Percentiles rank a stretch among this genome's conserved stretches.
Conservation (phyloP, 2,888 invertebrate species). For the Heteromurus nitidus region DNA sequence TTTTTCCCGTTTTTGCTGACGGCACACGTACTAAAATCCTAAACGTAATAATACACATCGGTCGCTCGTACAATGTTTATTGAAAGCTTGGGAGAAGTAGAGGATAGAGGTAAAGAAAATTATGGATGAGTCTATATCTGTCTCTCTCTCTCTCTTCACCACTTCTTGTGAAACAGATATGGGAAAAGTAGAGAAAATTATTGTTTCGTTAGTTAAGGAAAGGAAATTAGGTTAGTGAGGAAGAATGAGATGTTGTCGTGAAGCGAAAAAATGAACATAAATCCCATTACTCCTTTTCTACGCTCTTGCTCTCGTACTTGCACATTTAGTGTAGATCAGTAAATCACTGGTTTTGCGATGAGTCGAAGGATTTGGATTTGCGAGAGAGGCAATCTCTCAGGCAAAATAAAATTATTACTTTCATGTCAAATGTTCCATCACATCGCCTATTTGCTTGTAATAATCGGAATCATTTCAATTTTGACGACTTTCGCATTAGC, state of each 20-base stretch:
- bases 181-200: constrained; percentile 33
- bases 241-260: constrained; percentile 7
- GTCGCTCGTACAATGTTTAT: no score
- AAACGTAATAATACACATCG: no score
- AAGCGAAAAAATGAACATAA: background rate
- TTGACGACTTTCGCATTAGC: no score
- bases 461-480: no score
- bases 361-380: constrained; percentile 19
- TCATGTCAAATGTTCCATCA: background rate
- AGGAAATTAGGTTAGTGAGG: constrained; percentile 44
- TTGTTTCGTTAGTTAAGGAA: constrained; percentile 36
- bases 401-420: background rate
- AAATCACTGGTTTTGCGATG: constrained; percentile 11
- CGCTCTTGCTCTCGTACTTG: no score
- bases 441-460: no score
- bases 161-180: constrained; percentile 52
- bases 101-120: background rate
- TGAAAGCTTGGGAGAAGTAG: background rate
- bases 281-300: background rate
- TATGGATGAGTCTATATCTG: constrained; percentile 33
- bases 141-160: constrained; percentile 36
- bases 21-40: constrained; percentile 1
- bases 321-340: constrained; percentile 41
- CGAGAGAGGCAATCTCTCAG: background rate
- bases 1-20: constrained; percentile 27